A percentile compares a stretch with the other conserved stretches of the same genome.
These are phyloP conservation scores for Desmodus rotundus DNA, from an alignment of 2,113 vertebrate genomes.

Conservation along the genomic window DNA sequence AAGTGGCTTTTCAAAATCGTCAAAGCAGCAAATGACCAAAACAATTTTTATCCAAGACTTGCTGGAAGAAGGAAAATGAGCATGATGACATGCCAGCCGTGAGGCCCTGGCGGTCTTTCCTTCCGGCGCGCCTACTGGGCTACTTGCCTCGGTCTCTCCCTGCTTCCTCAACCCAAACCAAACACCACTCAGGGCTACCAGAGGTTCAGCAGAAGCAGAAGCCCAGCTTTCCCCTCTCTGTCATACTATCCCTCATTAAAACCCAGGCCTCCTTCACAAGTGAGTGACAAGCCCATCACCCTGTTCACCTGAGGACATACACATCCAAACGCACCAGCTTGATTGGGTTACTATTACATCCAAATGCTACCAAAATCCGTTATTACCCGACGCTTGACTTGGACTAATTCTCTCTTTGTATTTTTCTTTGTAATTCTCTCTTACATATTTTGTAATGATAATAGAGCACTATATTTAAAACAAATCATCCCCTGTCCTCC, in stretches of 20 bases:
- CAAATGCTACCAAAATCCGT: neutral
- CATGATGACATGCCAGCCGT: neutral
- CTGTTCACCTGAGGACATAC: rapidly evolving
- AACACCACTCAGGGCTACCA: neutral
- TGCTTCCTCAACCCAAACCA: neutral
- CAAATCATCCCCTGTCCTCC: neutral
- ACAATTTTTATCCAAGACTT: neutral
- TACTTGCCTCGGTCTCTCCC: neutral
- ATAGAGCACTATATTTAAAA: neutral
- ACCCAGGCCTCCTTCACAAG: neutral
- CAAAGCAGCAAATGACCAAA: neutral
- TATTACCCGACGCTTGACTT: neutral
- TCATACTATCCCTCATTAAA: neutral
- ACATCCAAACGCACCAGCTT: neutral
- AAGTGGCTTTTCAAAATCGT: neutral
- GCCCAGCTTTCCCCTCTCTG: neutral
- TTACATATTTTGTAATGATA: neutral
- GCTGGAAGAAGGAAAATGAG: neutral
- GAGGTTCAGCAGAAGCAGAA: neutral
- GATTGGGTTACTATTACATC: neutral
- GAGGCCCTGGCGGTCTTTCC: neutral
- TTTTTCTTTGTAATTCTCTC: too few relatives aligned
- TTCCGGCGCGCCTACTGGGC: neutral
- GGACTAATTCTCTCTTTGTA: slow-evolving; percentile 5
- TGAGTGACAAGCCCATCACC: neutral